Base-by-base conservation (phyloP, 2,113 vertebrate species). In the Mus spicilegus region DNA sequence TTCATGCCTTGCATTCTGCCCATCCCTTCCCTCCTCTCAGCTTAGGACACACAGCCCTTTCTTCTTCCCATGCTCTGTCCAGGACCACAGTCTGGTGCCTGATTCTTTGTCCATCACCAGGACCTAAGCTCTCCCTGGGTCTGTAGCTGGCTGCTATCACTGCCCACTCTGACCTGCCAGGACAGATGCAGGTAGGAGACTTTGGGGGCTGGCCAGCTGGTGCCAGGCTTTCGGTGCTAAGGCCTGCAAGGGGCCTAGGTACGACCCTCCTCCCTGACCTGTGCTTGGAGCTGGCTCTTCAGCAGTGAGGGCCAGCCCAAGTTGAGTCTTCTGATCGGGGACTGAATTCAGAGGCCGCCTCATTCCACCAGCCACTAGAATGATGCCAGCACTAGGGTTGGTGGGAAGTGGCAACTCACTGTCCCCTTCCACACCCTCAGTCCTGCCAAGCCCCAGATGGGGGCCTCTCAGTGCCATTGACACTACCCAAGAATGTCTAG, bases 181-280 rank as follows among this genome's bases (percentile, higher is more conserved):
- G 65, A 67, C 46, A 75, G 82, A 70, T 26, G 63, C 10, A 24
- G 42, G 39, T 46, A 36, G 77, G 28, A 26, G 81, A 70, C 26
- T 67, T 56, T 11, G 88, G 84, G 89, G 80, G 39, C 76, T 75
- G 90, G 81, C 75, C 75, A 49, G 39, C 89, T 84, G 87, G 94
- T 96, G 92, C 95, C 95, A 88, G 95, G 85, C 86, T 81, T 96
- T 90, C 49, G 97, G 97, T 98, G 96, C 97, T 98, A 96, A 95
- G 95, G 89, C 95, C 96, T 91, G 46, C n/a, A 39, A 86, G 91
- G 81, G 90, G 72, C 73, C 90, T 24, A 17, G 39, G 39, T 77
- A 92, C 56, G 0, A n/a, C 28, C 69, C 39, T 20, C 72, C 49
- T 61, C 24, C 14, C 77, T 75, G 51, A 54, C 51, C 75, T 63